Percentiles rank a stretch among this genome's conserved stretches.
Evolutionary conservation across 2,113 vertebrate genomes (phyloP).

Genomic region (Emberiza fucata): DNA sequence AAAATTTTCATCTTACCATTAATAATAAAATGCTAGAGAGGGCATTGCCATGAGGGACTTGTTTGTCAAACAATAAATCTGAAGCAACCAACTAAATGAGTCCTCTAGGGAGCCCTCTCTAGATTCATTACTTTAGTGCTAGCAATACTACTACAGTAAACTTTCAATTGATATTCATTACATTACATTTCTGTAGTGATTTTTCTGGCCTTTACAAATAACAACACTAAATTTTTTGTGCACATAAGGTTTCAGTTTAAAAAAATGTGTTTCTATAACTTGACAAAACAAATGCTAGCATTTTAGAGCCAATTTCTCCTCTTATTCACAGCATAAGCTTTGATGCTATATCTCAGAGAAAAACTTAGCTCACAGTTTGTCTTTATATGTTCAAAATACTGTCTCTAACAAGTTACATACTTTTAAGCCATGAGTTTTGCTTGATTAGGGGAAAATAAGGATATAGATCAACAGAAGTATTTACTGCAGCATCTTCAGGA

Average conservation of each 20-base stretch:
- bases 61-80: conserved; percentile 17
- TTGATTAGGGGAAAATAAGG: not conserved
- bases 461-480: not conserved
- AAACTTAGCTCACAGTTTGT: not conserved
- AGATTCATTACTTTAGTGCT: not conserved
- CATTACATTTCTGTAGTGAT: not conserved
- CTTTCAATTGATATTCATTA: not conserved
- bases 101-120: not conserved
- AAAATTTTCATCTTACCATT: not conserved
- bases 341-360: not conserved
- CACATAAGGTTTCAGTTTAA: not conserved
- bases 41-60: not conserved
- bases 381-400: not conserved
- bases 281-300: not conserved
- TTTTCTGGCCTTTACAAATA: not conserved
- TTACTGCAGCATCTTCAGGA: not conserved
- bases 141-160: not conserved
- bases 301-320: not conserved
- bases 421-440: not conserved
- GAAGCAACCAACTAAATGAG: not conserved
- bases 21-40: not conserved
- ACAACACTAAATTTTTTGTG: not conserved
- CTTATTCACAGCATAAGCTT: not conserved
- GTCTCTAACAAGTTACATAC: not conserved
- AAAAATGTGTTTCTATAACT: not conserved